Base-by-base conservation (phyloP, 2,797 vertebrate species). In the Amphiprion clarkii region DNA sequence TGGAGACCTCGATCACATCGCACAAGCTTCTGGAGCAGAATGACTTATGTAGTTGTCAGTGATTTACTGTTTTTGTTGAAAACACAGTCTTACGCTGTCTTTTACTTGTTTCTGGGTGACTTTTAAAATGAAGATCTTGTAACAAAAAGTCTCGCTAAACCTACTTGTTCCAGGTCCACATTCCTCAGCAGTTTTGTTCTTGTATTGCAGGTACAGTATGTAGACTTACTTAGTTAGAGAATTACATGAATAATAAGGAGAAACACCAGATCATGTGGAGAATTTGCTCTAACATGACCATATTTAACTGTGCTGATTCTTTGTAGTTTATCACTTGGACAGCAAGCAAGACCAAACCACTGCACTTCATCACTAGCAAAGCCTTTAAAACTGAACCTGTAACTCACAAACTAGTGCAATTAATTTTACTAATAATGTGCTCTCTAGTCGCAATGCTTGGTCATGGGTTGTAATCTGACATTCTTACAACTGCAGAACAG, bases 1-100 rank as follows among this genome's bases (percentile, higher is more conserved):
- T 46, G 46, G 55, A 59, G 40, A 33, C 46, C 69, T 73, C 52
- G 33, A 44, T 70, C 1, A 1, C n/a, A 23, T 65, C 33, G 2
- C 14, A 21, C 0, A 0, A 11, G 57, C 55, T 60, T 40, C 44
- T 8, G 7, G 54, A 19, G 27, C 16, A 19, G 46, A 19, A 17
- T 17, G 17, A 48, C 4, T n/a, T 33, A 11, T n/a, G n/a, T 6
- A n/a, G 19, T 51, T 51, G 5, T 21, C 3, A n/a, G 8, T 23
- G 3, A 51, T 11, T n/a, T n/a, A 51, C 16, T 10, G 3, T 19
- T 56, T 31, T 27, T 23, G 23, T 23, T 23, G 23, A 23, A 23
- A 23, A 23, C 23, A 23, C 23, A 23, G 23, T 23, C 23, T 23
- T 23, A 16, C 10, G 27, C 14, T 14, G 14, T 13, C 21, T 25